These are phyloP conservation scores for Deladenus siricidicola DNA, from an alignment of 2,888 invertebrate species.

Conservation along the genomic window DNA sequence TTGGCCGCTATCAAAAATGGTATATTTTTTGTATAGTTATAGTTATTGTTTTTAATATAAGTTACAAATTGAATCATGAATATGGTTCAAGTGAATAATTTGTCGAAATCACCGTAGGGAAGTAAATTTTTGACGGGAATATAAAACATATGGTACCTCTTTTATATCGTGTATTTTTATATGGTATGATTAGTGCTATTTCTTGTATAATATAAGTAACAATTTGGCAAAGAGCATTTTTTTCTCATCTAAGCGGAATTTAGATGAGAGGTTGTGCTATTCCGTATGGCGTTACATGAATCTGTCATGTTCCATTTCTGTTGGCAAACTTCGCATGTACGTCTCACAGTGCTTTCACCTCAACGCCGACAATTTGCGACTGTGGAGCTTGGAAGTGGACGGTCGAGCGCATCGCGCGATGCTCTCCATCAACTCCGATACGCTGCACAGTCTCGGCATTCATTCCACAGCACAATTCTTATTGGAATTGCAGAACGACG, in stretches of 20 bases:
- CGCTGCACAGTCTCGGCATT: slow-evolving; percentile 11
- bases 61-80: too few species aligned
- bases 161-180: too few species aligned
- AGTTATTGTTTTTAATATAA: too few species aligned
- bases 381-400: slow-evolving; percentile 17
- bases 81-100: too few species aligned
- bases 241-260: neutral
- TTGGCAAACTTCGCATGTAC: neutral
- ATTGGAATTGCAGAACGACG: slow-evolving; percentile 66
- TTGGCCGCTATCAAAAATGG: too few species aligned
- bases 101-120: too few species aligned
- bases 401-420: slow-evolving; percentile 1
- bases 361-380: slow-evolving; percentile 8
- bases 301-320: slow-evolving; percentile 1
- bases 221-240: too few species aligned
- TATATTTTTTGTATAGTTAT: too few species aligned
- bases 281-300: slow-evolving; percentile 9
- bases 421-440: neutral
- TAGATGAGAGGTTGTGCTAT: neutral
- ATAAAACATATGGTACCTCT: too few species aligned
- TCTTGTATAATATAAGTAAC: too few species aligned
- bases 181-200: too few species aligned
- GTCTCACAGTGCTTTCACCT: neutral
- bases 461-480: slow-evolving; percentile 30
- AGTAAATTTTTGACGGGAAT: too few species aligned